These are phyloP conservation scores for Drosophila tristis DNA, from an alignment of 1,140 invertebrate genomes.

Conservation along the genomic window DNA sequence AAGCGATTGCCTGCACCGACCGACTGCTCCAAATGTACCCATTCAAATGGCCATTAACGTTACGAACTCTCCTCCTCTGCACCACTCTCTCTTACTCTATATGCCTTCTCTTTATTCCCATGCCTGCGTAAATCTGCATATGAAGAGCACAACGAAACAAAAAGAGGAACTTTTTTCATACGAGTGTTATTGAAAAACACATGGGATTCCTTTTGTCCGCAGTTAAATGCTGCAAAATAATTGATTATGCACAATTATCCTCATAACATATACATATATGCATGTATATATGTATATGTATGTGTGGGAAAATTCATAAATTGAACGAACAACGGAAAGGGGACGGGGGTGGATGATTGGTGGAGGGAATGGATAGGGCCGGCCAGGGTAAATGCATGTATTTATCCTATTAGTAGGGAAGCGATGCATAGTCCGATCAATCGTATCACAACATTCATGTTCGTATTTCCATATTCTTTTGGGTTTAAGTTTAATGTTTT, in stretches of 20 bases:
- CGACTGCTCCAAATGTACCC: slow-evolving; percentile 16
- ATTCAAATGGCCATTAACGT: slow-evolving; percentile 43
- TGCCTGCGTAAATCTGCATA: slow-evolving; percentile 39
- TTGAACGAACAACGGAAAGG: slow-evolving; percentile 7
- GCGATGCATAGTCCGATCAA: slow-evolving; percentile 42
- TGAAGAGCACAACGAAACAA: slow-evolving; percentile 11
- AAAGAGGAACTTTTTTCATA: slow-evolving; percentile 19
- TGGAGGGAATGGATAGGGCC: background rate
- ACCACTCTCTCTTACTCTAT: background rate
- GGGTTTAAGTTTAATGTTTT: slow-evolving; percentile 7
- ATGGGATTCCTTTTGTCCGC: slow-evolving; percentile 31
- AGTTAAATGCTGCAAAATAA: slow-evolving; percentile 80
- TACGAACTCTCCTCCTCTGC: background rate
- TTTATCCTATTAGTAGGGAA: slow-evolving; percentile 8
- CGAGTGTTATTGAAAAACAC: slow-evolving; percentile 27
- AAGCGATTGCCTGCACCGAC: too few species aligned
- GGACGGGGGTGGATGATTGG: background rate
- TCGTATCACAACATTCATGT: slow-evolving; percentile 77
- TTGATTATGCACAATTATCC: slow-evolving; percentile 80
- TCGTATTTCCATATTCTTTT: slow-evolving; percentile 38
- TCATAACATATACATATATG: slow-evolving; percentile 33
- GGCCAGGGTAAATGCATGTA: background rate
- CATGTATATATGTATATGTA: too few species aligned
- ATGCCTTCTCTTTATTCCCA: background rate
- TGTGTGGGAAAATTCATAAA: slow-evolving; percentile 4